phyloP scores from a whole-genome alignment of 2,797 vertebrate species.

The Melanogrammus aeglefinus region DNA sequence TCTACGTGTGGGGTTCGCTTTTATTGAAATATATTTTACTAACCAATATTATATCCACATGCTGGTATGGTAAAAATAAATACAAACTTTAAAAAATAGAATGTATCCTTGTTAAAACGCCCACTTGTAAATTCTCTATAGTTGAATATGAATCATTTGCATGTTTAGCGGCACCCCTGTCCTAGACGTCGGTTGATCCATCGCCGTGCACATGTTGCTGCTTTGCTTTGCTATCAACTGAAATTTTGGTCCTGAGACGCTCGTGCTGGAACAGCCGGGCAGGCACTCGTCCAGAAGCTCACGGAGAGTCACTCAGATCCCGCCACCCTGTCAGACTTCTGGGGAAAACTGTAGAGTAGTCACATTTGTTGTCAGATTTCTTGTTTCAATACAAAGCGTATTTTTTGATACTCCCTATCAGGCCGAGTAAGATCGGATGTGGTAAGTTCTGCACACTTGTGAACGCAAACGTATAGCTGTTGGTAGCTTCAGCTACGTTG shows the following conservation, averaged over 20 bases:
- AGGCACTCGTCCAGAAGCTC: constrained; percentile 67
- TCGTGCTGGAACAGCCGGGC: constrained; percentile 67
- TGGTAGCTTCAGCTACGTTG: constrained; percentile 64
- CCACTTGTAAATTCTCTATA: background rate
- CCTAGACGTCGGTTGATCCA: constrained; percentile 40
- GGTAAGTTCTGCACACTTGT: constrained; percentile 82
- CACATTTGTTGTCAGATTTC: constrained; percentile 52
- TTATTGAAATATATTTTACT: background rate
- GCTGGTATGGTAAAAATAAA: background rate
- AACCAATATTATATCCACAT: background rate
- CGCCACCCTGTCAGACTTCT: constrained; percentile 66
- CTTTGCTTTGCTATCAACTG: constrained; percentile 68
- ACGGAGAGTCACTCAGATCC: constrained; percentile 68
- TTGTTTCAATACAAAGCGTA: constrained; percentile 56
- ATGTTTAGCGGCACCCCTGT: constrained; percentile 22
- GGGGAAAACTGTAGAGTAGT: constrained; percentile 49
- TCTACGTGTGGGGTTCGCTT: constrained; percentile 10
- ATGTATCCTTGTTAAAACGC: background rate
- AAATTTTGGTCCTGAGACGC: constrained; percentile 65
- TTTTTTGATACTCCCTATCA: constrained; percentile 77
- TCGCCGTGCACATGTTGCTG: constrained; percentile 82
- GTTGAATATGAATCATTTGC: background rate
- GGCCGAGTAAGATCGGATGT: constrained; percentile 85
- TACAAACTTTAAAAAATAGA: background rate
- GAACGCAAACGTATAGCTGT: constrained; percentile 51